Evolutionary conservation across 1,140 invertebrate species (phyloP).

Genomic region (Trichoplusia ni): DNA sequence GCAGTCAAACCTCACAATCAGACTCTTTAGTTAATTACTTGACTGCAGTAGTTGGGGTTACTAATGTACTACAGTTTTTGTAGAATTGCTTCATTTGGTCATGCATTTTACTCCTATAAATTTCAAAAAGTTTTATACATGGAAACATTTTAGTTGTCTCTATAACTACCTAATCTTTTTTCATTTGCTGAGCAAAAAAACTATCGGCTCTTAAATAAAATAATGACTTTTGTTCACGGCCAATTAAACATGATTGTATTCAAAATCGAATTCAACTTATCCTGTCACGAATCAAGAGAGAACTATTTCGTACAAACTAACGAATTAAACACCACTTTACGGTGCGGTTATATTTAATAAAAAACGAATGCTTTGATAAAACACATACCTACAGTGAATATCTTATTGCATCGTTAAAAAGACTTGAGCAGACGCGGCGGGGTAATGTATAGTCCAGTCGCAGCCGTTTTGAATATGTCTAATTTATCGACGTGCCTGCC

Average conservation of each 20-base stretch:
- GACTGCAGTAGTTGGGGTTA: background rate
- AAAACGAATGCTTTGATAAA: background rate
- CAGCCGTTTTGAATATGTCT: background rate
- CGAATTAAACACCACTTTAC: background rate
- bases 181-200: no score
- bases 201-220: no score
- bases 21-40: conserved; percentile 10
- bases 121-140: no score
- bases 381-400: background rate
- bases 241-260: background rate
- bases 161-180: no score
- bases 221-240: no score
- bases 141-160: no score
- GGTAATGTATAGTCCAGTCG: background rate
- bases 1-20: conserved; percentile 2
- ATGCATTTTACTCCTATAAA: no score
- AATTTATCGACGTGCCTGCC: background rate
- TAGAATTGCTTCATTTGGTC: no score
- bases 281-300: background rate
- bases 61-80: background rate
- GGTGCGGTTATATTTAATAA: background rate
- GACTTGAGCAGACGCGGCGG: background rate
- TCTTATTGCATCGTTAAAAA: background rate
- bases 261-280: background rate
- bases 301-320: background rate